Evolutionary conservation across 1,140 invertebrate genomes (phyloP), one percentile per base, ranked within the genome.

Genomic region (Lordiphosa stackelbergi): DNA sequence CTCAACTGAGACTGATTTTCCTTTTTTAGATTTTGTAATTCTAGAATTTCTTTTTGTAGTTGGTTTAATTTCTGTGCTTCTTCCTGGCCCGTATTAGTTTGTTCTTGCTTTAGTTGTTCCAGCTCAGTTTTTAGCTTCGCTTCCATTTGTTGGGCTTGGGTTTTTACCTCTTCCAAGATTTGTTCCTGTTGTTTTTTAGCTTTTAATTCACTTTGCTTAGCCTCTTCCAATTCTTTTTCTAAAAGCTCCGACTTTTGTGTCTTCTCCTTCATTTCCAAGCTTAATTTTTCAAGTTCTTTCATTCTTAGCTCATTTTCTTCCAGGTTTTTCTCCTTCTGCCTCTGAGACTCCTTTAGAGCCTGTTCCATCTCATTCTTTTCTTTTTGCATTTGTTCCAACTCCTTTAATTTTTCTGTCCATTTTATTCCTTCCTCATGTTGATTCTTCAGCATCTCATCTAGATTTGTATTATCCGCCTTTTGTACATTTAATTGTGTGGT

Each of bases 401-500:
- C 63, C 8, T 35, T 28, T 0, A 47, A 7, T 7, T 12, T 64
- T 57, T 72, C 43, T 12, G 63, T 34, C 19, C 19, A 19, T 19
- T 19, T 19, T 19, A 19, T 19, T 45, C 40, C 7, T 13, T 47
- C 64, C 0, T 41, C 34, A 12, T 74, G 54, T 10, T 85, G 73
- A n/a, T 51, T 10, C 7, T 70, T 72, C 0, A 85, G 69, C 60
- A 87, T 59, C 28, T 89, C 85, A 24, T 87, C 81, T 4, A 89
- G 43, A 9, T 89, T 84, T 1, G 85, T 71, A 19, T 58, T 85
- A 35, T 87, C 85, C 1, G 85, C 85, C 28, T 69, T 66, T 49
- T 87, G 79, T 10, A 87, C 84, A 19, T 89, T 78, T 1, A 89
- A 60, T 13, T 90, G 86, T 4, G 83, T 73, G 10, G 60, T 85